Conservation (phyloP, 2,797 vertebrate genomes). For the Astyanax mexicanus region DNA sequence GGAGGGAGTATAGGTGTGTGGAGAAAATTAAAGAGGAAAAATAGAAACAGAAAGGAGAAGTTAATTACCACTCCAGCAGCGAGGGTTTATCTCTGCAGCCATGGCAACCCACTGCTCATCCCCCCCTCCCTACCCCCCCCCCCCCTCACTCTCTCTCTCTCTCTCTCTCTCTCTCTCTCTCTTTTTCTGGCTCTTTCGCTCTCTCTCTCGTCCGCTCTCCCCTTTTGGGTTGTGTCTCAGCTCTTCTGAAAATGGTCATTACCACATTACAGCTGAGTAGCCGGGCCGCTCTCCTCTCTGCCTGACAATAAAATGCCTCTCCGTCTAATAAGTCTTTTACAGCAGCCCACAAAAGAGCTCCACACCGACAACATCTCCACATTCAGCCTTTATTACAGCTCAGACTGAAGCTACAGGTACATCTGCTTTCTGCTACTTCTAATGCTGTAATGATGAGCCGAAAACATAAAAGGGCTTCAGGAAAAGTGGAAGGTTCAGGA, state of each 20-base stretch:
- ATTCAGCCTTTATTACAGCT: constrained; percentile 35
- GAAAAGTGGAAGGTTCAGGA: no score
- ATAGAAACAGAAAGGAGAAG: constrained; percentile 23
- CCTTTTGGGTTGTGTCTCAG: constrained; percentile 22
- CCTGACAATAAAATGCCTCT: constrained; percentile 51
- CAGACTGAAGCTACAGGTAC: constrained; percentile 11
- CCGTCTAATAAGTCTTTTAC: constrained; percentile 48
- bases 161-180: constrained; percentile 2
- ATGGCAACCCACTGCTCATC: constrained; percentile 47
- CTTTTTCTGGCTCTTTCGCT: constrained; percentile 12
- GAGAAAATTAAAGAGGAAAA: constrained; percentile 5
- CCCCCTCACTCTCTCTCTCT: constrained; percentile 7
- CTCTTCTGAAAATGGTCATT: constrained; percentile 41
- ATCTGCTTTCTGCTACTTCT: constrained; percentile 2
- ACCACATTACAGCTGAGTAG: constrained; percentile 43
- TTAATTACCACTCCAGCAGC: constrained; percentile 38
- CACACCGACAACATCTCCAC: constrained; percentile 13
- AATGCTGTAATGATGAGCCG: no score
- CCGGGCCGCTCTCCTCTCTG: constrained; percentile 41
- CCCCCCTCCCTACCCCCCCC: constrained; percentile 19
- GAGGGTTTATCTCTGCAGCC: constrained; percentile 31
- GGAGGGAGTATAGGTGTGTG: not conserved
- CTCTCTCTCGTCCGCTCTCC: constrained; percentile 12
- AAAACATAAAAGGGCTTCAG: no score
- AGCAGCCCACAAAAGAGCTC: constrained; percentile 48